Evolutionary conservation across 2,888 invertebrate species (phyloP).

Genomic region (Empis stercorea): DNA sequence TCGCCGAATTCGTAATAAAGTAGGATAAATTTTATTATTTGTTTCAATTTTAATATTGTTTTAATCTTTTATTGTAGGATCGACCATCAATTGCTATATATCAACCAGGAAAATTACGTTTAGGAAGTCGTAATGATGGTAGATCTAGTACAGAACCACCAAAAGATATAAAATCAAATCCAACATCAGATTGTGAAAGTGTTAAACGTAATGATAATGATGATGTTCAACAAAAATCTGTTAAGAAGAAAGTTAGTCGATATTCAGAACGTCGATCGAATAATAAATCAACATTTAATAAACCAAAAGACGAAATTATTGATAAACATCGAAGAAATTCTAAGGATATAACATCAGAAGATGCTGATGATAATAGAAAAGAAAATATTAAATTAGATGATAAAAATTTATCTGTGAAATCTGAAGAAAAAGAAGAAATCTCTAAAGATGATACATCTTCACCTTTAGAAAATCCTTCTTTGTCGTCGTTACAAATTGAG

Average conservation of each 20-base stretch:
- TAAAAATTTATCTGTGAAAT: too few species aligned
- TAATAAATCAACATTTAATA: neutral
- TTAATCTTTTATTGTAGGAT: slow-evolving; percentile 42
- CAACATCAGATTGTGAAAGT: slow-evolving; percentile 22
- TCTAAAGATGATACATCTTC: too few species aligned
- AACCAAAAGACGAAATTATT: neutral
- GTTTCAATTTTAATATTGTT: neutral
- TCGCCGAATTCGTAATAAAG: slow-evolving; percentile 33
- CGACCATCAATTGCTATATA: slow-evolving; percentile 83
- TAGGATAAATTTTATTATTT: slow-evolving; percentile 11
- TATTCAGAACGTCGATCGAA: slow-evolving; percentile 23
- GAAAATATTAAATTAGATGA: too few species aligned
- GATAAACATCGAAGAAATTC: neutral
- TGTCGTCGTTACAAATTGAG: too few species aligned
- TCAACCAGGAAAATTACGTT: slow-evolving; percentile 56
- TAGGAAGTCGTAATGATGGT: slow-evolving; percentile 12
- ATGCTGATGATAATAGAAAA: too few species aligned
- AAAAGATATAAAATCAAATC: slow-evolving; percentile 18
- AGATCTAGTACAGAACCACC: slow-evolving; percentile 12
- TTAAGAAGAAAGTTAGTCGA: slow-evolving; percentile 21
- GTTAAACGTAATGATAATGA: slow-evolving; percentile 15
- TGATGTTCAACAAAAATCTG: slow-evolving; percentile 7
- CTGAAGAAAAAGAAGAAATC: too few species aligned
- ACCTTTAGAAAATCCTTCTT: too few species aligned
- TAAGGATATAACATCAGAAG: too few species aligned